phyloP scores from a whole-genome alignment of 2,888 invertebrate genomes.

The Dryomyza anilis region DNA sequence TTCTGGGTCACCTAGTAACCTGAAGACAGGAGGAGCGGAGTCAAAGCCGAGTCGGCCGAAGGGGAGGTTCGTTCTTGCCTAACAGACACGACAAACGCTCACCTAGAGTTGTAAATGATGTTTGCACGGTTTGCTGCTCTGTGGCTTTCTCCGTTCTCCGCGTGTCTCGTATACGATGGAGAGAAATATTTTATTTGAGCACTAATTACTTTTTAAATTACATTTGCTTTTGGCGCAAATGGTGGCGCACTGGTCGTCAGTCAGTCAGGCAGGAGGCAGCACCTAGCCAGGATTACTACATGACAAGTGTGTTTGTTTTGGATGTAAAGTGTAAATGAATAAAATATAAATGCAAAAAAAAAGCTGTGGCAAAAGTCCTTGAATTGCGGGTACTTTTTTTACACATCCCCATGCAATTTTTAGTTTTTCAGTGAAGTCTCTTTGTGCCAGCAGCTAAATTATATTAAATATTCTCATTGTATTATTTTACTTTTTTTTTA shows the following conservation, averaged over 20 bases:
- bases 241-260: neutral
- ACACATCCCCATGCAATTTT: too few species aligned
- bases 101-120: conserved; percentile 2
- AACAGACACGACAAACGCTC: too few species aligned
- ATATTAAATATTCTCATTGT: too few species aligned
- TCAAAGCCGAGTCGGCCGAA: too few species aligned
- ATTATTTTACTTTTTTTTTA: too few species aligned
- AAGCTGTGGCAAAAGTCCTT: conserved; percentile 11
- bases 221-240: conserved; percentile 22
- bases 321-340: neutral
- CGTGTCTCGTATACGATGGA: neutral
- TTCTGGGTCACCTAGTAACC: conserved; percentile 55
- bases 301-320: neutral
- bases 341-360: too few species aligned
- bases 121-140: neutral
- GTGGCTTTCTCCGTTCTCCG: neutral
- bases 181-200: conserved; percentile 17
- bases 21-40: conserved; percentile 47
- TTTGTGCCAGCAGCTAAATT: too few species aligned
- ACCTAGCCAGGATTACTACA: neutral
- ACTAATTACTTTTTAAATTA: conserved; percentile 27
- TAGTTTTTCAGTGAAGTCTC: too few species aligned
- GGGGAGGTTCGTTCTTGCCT: too few species aligned
- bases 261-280: neutral
- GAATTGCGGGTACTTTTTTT: too few species aligned